phyloP scores from a whole-genome alignment of 2,888 invertebrate genomes.

The Molanna angustata region DNA sequence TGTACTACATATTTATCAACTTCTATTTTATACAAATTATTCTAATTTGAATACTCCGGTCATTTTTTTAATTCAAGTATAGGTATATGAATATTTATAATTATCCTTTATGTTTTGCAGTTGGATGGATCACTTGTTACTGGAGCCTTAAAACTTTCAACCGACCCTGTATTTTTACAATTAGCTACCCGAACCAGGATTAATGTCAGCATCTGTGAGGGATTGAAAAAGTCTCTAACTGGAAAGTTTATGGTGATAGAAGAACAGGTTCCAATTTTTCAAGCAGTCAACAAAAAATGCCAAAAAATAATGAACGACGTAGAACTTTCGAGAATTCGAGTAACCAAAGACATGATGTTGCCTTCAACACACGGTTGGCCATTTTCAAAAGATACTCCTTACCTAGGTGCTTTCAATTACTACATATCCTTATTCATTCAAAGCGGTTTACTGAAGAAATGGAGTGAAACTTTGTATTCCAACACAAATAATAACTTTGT shows the following conservation, averaged over 20 bases:
- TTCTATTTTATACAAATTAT: too few relatives aligned
- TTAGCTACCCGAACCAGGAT: slow-evolving; percentile 12
- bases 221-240: slow-evolving; percentile 7
- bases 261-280: slow-evolving; percentile 18
- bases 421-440: slow-evolving; percentile 18
- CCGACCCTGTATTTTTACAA: slow-evolving; percentile 14
- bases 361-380: slow-evolving; percentile 28
- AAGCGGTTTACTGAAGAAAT: slow-evolving; percentile 18
- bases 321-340: slow-evolving; percentile 18
- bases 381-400: slow-evolving; percentile 24
- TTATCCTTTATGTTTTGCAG: slow-evolving; percentile 9
- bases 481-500: neutral
- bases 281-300: slow-evolving; percentile 19
- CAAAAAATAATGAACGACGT: neutral
- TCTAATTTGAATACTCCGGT: too few relatives aligned
- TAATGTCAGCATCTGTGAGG: slow-evolving; percentile 22
- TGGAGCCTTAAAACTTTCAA: slow-evolving; percentile 15
- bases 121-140: slow-evolving; percentile 17
- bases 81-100: neutral
- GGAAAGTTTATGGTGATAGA: slow-evolving; percentile 24
- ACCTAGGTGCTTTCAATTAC: slow-evolving; percentile 17
- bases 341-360: slow-evolving; percentile 20
- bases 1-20: too few relatives aligned
- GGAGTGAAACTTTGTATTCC: slow-evolving; percentile 9
- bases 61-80: too few relatives aligned